Conservation (phyloP, 1,140 invertebrate genomes). For the Dendrolimus punctatus region DNA sequence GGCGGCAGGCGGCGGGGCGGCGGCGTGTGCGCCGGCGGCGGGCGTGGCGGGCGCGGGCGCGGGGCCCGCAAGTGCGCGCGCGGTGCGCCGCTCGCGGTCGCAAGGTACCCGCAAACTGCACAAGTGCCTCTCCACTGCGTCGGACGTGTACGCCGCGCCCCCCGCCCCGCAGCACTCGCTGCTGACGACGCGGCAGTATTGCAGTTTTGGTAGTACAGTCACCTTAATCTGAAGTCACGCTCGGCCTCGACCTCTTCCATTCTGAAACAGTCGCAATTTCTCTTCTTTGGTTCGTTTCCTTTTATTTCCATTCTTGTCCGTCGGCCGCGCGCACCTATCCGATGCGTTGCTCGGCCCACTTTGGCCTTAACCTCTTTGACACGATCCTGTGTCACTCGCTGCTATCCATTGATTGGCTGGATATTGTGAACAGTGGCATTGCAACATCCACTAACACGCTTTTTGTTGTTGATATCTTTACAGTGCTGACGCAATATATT, state of each 20-base stretch:
- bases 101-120: conserved; percentile 93
- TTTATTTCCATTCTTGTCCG: conserved; percentile 20
- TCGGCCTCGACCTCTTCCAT: conserved; percentile 46
- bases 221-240: conserved; percentile 57
- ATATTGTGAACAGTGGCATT: no score
- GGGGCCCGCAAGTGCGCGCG: conserved; percentile 40
- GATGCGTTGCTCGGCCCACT: conserved; percentile 3
- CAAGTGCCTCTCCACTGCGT: conserved; percentile 88
- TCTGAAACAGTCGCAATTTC: conserved; percentile 68
- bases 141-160: conserved; percentile 74
- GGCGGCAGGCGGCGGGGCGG: conserved; percentile 29
- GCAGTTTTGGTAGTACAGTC: conserved; percentile 93
- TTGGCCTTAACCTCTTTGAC: no score
- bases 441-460: no score
- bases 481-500: no score
- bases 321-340: conserved; percentile 17
- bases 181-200: conserved; percentile 89
- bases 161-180: conserved; percentile 77
- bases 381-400: no score
- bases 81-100: conserved; percentile 82
- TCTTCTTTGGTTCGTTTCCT: conserved; percentile 33
- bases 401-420: background rate
- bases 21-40: conserved; percentile 67
- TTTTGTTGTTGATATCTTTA: no score
- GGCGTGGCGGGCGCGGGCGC: conserved; percentile 26